A percentile compares a stretch with the other conserved stretches of the same genome.
Evolutionary conservation across 2,113 vertebrate genomes (phyloP).

Genomic region (Mustelus asterias): DNA sequence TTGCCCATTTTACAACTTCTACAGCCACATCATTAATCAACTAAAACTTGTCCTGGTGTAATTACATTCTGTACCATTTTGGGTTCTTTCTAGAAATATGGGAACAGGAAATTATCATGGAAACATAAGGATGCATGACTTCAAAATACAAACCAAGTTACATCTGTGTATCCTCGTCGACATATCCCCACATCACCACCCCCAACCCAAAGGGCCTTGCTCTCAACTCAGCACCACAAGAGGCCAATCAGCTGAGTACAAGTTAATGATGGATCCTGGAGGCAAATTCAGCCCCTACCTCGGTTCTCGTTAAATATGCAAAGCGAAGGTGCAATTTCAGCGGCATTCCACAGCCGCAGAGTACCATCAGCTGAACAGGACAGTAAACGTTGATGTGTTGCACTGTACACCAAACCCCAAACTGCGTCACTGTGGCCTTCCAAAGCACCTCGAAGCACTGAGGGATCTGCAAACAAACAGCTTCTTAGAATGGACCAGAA

Average conservation of each 20-base stretch:
- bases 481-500: background rate
- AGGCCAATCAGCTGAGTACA: background rate
- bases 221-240: background rate
- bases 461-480: conserved; percentile 65
- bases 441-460: conserved; percentile 77
- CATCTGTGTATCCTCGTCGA: background rate
- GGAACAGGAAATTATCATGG: background rate
- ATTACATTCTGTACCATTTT: background rate
- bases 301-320: conserved; percentile 82
- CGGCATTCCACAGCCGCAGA: conserved; percentile 82
- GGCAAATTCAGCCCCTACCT: conserved; percentile 54
- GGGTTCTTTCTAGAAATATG: background rate
- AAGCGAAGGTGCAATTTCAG: conserved; percentile 73
- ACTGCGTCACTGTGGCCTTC: conserved; percentile 85
- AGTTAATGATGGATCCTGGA: background rate
- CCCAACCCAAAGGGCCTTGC: background rate
- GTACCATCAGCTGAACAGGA: conserved; percentile 96
- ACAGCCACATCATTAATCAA: background rate
- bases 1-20: background rate
- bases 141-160: background rate
- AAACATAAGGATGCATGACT: background rate
- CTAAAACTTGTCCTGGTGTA: background rate
- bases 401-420: conserved; percentile 90
- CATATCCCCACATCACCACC: background rate
- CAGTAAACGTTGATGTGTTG: conserved; percentile 78